Percentiles rank a stretch among this genome's conserved stretches.
phyloP scores from a whole-genome alignment of 2,888 invertebrate genomes.

The Amaurobius ferox region DNA sequence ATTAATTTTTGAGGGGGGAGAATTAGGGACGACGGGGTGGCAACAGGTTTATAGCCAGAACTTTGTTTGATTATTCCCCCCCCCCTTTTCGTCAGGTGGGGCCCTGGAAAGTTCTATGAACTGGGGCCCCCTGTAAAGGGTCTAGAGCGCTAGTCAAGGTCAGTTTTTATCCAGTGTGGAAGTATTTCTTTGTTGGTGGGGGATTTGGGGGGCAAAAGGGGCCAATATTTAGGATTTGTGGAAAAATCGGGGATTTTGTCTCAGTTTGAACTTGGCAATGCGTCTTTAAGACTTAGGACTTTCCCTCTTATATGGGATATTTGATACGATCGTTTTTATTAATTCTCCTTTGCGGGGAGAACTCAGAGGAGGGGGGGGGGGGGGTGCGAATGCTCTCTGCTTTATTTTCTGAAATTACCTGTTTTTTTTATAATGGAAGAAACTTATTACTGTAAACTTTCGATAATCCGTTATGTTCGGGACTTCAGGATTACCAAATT shows the following conservation, averaged over 20 bases:
- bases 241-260: background rate
- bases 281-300: too few species aligned
- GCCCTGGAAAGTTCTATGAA: conserved; percentile 27
- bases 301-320: too few species aligned
- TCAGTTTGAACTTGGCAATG: background rate
- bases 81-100: conserved; percentile 51
- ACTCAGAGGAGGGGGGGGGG: too few species aligned
- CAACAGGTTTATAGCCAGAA: conserved; percentile 64
- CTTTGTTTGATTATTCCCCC: conserved; percentile 15
- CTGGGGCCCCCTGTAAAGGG: conserved; percentile 27
- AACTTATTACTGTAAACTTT: too few species aligned
- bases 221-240: background rate
- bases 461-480: too few species aligned
- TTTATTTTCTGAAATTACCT: too few species aligned
- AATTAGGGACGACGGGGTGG: conserved; percentile 48
- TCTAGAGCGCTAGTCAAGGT: conserved; percentile 38
- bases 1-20: conserved; percentile 38
- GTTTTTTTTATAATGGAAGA: too few species aligned
- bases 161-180: conserved; percentile 33
- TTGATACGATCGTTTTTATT: too few species aligned
- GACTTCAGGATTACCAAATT: too few species aligned
- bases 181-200: conserved; percentile 1
- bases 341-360: too few species aligned
- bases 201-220: background rate
- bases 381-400: too few species aligned